Evolutionary conservation across 2,888 invertebrate genomes (phyloP).

Genomic region (Reticulitermes lucifugus): DNA sequence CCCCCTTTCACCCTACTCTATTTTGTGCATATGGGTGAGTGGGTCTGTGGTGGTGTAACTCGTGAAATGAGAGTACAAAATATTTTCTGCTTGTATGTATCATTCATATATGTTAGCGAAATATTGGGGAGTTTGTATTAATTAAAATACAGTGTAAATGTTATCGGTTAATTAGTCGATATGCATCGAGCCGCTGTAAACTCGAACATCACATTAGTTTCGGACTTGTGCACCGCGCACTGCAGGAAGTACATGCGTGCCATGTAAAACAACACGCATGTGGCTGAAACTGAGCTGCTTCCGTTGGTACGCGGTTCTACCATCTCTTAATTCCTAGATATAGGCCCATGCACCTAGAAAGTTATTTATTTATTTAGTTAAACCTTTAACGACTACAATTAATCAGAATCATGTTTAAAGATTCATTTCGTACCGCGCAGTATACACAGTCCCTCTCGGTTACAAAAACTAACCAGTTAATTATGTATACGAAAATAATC

Average conservation of each 20-base stretch:
- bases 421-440: too few species aligned
- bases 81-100: neutral
- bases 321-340: too few species aligned
- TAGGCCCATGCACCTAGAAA: too few species aligned
- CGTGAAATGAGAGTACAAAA: neutral
- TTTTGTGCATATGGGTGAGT: slow-evolving; percentile 9
- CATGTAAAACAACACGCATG: neutral
- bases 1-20: neutral
- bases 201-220: slow-evolving; percentile 5
- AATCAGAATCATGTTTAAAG: too few species aligned
- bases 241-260: neutral
- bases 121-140: slow-evolving; percentile 30
- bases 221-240: neutral
- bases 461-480: too few species aligned
- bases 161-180: slow-evolving; percentile 36
- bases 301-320: too few species aligned
- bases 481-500: too few species aligned
- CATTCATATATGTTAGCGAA: slow-evolving; percentile 17
- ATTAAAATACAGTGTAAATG: slow-evolving; percentile 35
- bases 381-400: too few species aligned
- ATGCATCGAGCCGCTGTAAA: neutral
- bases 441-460: too few species aligned
- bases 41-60: neutral
- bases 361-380: too few species aligned
- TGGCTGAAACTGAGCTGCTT: too few species aligned